Conservation (phyloP, 2,113 vertebrate species). For the Delphinus delphis region DNA sequence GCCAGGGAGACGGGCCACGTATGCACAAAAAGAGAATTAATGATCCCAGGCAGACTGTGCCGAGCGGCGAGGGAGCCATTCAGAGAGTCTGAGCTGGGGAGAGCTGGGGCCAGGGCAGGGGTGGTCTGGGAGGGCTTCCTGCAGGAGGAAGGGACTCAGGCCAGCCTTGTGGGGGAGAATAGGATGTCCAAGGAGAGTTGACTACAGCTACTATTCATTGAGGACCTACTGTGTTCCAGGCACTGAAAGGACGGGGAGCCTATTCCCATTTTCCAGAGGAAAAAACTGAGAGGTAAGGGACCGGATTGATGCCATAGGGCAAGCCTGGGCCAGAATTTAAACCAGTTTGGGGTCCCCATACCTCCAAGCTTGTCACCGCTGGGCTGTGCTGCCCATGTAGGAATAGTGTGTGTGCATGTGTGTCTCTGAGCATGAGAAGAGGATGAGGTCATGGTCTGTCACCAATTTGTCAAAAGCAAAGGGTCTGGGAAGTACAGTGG, state of each 20-base stretch:
- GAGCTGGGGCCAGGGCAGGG: rapidly evolving
- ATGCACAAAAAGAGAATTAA: neutral
- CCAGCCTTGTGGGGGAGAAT: neutral
- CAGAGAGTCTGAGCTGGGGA: neutral
- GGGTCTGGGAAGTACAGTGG: neutral
- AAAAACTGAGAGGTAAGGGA: neutral
- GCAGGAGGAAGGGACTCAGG: neutral
- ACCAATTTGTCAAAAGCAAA: neutral
- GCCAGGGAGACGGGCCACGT: neutral
- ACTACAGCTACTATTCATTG: neutral
- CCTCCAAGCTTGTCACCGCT: neutral
- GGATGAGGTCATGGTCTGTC: neutral
- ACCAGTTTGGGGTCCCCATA: neutral
- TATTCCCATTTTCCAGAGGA: neutral
- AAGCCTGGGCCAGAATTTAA: neutral
- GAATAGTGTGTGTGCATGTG: rapidly evolving
- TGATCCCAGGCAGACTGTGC: neutral
- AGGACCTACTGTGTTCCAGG: neutral
- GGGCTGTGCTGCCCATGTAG: rapidly evolving
- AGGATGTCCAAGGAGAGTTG: neutral
- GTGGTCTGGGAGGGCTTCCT: conserved; percentile 47
- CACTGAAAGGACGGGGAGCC: neutral
- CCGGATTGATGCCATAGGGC: rapidly evolving
- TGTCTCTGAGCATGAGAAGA: neutral
- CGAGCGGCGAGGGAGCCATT: neutral